Evolutionary conservation across 2,888 invertebrate genomes (phyloP).

Genomic region (Mythimna albipuncta): DNA sequence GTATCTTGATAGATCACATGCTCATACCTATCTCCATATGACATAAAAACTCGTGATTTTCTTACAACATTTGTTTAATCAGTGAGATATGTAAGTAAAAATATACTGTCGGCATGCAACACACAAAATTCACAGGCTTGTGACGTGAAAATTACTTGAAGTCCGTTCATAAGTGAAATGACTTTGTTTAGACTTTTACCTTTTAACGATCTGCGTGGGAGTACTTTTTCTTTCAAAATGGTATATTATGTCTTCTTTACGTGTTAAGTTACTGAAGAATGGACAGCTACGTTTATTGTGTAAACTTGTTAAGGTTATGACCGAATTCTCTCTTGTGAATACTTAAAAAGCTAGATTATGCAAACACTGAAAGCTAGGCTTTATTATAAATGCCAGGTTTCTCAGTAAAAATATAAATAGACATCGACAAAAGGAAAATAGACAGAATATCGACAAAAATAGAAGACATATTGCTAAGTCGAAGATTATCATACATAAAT

Average conservation of each 20-base stretch:
- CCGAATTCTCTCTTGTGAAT: conserved; percentile 10
- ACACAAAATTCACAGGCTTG: conserved; percentile 16
- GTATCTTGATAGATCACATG: background rate
- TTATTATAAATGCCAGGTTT: background rate
- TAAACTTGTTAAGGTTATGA: conserved; percentile 9
- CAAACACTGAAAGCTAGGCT: conserved; percentile 17
- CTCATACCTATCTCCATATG: background rate
- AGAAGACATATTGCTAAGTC: background rate
- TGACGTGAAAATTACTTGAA: conserved; percentile 3
- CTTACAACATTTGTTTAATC: background rate
- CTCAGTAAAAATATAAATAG: background rate
- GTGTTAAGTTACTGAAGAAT: conserved; percentile 31
- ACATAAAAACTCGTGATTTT: background rate
- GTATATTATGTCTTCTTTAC: conserved; percentile 18
- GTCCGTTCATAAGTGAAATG: conserved; percentile 15
- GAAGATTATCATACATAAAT: conserved; percentile 21
- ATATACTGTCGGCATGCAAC: conserved; percentile 1
- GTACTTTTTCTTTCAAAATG: conserved; percentile 20
- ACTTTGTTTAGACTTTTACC: conserved; percentile 43
- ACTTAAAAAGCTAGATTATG: conserved; percentile 26
- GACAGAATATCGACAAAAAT: background rate
- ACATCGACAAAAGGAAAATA: no score
- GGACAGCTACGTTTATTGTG: conserved; percentile 23
- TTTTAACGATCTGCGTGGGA: conserved; percentile 56
- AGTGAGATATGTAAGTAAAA: conserved; percentile 1